These are phyloP conservation scores for Sabatieria punctata DNA, from an alignment of 2,888 invertebrate genomes.

Conservation along the genomic window DNA sequence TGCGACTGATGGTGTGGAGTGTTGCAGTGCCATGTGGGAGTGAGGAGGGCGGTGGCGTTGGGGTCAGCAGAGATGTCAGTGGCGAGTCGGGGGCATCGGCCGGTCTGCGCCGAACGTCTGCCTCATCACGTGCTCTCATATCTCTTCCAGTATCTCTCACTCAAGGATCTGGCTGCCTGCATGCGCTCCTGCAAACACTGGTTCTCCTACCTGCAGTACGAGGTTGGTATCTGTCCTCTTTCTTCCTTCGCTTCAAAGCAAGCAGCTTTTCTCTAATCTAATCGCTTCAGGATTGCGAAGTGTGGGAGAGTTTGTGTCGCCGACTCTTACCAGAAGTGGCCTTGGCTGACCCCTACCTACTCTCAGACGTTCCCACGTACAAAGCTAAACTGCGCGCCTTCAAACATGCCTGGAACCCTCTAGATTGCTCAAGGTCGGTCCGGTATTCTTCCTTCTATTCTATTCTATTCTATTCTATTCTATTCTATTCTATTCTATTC, in stretches of 20 bases:
- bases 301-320: conserved; percentile 78
- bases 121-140: conserved; percentile 18
- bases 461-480: too few relatives aligned
- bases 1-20: too few relatives aligned
- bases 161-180: conserved; percentile 70
- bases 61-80: too few relatives aligned
- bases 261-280: not conserved
- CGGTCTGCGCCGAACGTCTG: conserved; percentile 11
- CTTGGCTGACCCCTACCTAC: conserved; percentile 63
- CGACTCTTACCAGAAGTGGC: conserved; percentile 67
- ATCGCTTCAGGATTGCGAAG: conserved; percentile 53
- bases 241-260: not conserved
- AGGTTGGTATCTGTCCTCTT: conserved; percentile 32
- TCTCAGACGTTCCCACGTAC: conserved; percentile 68
- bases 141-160: conserved; percentile 24
- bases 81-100: too few relatives aligned
- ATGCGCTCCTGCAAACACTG: conserved; percentile 80
- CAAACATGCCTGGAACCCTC: conserved; percentile 88
- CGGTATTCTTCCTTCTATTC: not conserved
- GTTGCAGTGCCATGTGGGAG: too few relatives aligned
- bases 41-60: too few relatives aligned
- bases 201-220: conserved; percentile 72
- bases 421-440: conserved; percentile 62
- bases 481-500: too few relatives aligned
- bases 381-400: conserved; percentile 83